Evolutionary conservation across 2,113 vertebrate species (phyloP).

Genomic region (Cacatua alba): DNA sequence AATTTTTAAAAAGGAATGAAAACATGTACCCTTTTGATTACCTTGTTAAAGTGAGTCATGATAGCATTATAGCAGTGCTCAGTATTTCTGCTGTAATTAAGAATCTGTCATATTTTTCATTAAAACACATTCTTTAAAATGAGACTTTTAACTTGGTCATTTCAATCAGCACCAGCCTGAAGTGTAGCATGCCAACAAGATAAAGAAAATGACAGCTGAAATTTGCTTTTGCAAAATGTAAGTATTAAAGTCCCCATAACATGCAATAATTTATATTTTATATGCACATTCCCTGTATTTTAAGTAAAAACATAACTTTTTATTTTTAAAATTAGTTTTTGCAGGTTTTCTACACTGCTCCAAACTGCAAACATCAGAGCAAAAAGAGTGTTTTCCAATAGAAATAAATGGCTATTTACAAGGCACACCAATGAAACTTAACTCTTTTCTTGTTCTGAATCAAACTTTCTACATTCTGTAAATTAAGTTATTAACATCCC

Average conservation of each 20-base stretch:
- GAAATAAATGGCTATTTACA: neutral
- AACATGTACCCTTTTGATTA: slow-evolving; percentile 73
- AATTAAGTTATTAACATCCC: neutral
- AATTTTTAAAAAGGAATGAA: slow-evolving; percentile 73
- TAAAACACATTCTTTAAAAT: slow-evolving; percentile 69
- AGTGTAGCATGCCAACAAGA: neutral
- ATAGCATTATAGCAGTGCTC: slow-evolving; percentile 53
- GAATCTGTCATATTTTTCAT: slow-evolving; percentile 72
- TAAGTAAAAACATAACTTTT: neutral
- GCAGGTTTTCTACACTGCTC: neutral
- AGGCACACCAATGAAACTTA: neutral
- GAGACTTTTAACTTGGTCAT: slow-evolving; percentile 46
- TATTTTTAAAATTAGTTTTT: neutral
- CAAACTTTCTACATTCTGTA: neutral
- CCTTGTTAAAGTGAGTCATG: slow-evolving; percentile 72
- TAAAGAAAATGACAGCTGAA: slow-evolving; percentile 9
- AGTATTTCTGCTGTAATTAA: slow-evolving; percentile 65
- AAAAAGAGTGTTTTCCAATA: neutral
- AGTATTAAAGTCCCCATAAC: neutral
- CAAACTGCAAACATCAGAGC: neutral
- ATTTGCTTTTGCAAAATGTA: slow-evolving; percentile 4
- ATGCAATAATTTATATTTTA: neutral
- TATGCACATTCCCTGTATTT: neutral
- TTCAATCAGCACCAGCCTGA: slow-evolving; percentile 36
- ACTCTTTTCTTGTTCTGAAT: neutral